Percentiles rank a stretch among this genome's conserved stretches.
Evolutionary conservation across 2,888 invertebrate genomes (phyloP).

Genomic region (Theretra japonica): DNA sequence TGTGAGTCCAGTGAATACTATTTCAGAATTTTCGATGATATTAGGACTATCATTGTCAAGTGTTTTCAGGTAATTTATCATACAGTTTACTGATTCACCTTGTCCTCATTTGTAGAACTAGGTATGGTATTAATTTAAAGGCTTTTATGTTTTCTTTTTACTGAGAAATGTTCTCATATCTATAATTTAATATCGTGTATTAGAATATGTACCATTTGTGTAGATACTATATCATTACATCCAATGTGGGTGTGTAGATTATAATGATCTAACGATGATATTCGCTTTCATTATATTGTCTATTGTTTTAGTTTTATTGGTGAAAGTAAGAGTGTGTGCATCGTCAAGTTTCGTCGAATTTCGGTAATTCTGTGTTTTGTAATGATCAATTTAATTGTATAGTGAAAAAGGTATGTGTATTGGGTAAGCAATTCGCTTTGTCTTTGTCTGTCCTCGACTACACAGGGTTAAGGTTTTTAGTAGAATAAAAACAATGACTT

Average conservation of each 20-base stretch:
- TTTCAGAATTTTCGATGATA: no score
- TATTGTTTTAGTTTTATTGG: background rate
- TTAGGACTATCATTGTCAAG: no score
- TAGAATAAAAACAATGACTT: slow-evolving; percentile 63
- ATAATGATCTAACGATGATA: background rate
- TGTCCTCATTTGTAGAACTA: no score
- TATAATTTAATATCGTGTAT: no score
- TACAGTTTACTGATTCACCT: slow-evolving; percentile 66
- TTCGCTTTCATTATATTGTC: background rate
- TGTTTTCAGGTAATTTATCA: no score
- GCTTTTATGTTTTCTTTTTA: no score
- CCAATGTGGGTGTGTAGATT: background rate
- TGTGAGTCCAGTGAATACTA: no score
- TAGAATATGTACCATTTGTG: background rate
- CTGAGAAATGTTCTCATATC: no score
- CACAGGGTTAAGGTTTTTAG: slow-evolving; percentile 41
- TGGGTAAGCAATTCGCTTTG: background rate
- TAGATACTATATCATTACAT: background rate
- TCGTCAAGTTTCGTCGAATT: background rate
- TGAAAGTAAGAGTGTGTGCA: background rate
- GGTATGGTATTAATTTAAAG: no score
- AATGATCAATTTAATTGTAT: background rate
- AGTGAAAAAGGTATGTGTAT: background rate
- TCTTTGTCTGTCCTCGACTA: background rate
- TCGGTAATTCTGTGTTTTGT: background rate